Conservation (phyloP, 2,888 invertebrate genomes). For the Agonopterix arenella region DNA sequence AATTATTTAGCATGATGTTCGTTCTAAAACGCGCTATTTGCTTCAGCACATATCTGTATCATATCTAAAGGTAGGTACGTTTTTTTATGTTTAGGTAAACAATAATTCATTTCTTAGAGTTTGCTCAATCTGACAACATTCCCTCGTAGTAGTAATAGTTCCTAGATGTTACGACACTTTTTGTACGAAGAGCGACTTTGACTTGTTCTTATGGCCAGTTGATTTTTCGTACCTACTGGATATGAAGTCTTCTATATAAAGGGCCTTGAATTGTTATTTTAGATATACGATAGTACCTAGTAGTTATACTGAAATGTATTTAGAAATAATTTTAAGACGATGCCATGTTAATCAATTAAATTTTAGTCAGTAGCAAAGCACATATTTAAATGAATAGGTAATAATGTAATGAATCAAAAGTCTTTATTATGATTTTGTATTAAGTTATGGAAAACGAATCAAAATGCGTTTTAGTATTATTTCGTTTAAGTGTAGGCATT, state of each 20-base stretch:
- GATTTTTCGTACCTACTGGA: constrained; percentile 1
- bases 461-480: constrained; percentile 72
- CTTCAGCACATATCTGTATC: constrained; percentile 5
- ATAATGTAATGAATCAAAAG: constrained; percentile 1
- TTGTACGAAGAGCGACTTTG: constrained; percentile 3
- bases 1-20: no score
- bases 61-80: not conserved
- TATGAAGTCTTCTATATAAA: constrained; percentile 37
- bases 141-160: constrained; percentile 24
- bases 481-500: constrained; percentile 40
- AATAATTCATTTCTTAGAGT: constrained; percentile 16
- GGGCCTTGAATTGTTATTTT: constrained; percentile 49
- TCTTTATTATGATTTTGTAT: constrained; percentile 10
- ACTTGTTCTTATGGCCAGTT: constrained; percentile 13
- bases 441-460: constrained; percentile 34
- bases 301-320: constrained; percentile 23
- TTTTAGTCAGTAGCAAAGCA: constrained; percentile 29
- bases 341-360: constrained; percentile 55
- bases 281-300: constrained; percentile 20
- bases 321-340: constrained; percentile 28
- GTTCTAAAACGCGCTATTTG: not conserved
- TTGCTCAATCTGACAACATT: constrained; percentile 56
- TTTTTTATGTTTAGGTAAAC: not conserved
- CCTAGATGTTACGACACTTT: not conserved
- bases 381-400: constrained; percentile 13